Percentiles rank a stretch among this genome's conserved stretches.
Conservation (phyloP, 2,797 vertebrate species). For the Selene dorsalis region DNA sequence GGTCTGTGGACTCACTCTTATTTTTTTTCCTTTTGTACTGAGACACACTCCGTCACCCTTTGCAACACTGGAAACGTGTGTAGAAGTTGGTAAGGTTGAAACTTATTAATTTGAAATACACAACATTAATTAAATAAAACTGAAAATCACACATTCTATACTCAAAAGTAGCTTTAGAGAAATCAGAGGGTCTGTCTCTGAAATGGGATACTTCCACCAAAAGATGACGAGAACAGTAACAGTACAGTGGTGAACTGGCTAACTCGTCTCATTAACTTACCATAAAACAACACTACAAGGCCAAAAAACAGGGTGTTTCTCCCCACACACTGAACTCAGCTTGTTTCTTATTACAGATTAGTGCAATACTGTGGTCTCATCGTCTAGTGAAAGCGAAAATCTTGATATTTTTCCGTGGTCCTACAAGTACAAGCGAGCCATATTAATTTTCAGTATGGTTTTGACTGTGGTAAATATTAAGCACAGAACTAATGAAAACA, state of each 20-base stretch:
- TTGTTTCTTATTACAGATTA: slow-evolving; percentile 59
- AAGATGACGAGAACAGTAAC: slow-evolving; percentile 38
- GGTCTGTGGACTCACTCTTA: slow-evolving; percentile 36
- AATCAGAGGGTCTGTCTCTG: slow-evolving; percentile 15
- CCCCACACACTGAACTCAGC: slow-evolving; percentile 59
- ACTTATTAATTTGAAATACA: not conserved
- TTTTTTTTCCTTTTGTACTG: slow-evolving; percentile 26
- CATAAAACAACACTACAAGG: slow-evolving; percentile 67
- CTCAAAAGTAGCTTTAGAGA: slow-evolving; percentile 12
- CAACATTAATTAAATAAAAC: not conserved
- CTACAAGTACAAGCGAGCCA: slow-evolving; percentile 69
- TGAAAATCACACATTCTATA: not conserved
- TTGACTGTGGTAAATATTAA: slow-evolving; percentile 62
- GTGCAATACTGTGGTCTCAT: slow-evolving; percentile 59
- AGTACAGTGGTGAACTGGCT: slow-evolving; percentile 51
- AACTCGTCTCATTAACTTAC: slow-evolving; percentile 58
- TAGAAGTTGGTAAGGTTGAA: not conserved
- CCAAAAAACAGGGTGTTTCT: slow-evolving; percentile 67
- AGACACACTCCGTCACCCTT: slow-evolving; percentile 38
- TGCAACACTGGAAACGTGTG: slow-evolving; percentile 14
- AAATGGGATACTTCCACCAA: slow-evolving; percentile 58
- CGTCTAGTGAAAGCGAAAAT: slow-evolving; percentile 38
- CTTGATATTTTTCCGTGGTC: slow-evolving; percentile 64
- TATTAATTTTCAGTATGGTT: slow-evolving; percentile 59
- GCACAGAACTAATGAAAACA: slow-evolving; percentile 67